These are phyloP conservation scores for Aphidoletes aphidimyza DNA, from an alignment of 2,888 invertebrate species.

Conservation along the genomic window DNA sequence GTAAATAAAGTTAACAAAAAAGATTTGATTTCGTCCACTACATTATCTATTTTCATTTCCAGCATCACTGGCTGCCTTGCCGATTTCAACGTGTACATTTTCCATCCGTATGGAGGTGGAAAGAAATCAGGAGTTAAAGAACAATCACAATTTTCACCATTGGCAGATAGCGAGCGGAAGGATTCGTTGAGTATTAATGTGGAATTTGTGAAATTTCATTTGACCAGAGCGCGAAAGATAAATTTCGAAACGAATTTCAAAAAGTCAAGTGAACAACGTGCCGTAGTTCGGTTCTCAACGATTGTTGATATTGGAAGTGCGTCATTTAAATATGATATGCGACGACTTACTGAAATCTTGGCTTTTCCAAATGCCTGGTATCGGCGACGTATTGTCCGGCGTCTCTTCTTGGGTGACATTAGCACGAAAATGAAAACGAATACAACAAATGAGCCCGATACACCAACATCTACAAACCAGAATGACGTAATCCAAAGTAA, in stretches of 20 bases:
- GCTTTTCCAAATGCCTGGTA: constrained; percentile 99
- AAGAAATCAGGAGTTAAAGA: constrained; percentile 84
- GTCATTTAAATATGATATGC: constrained; percentile 98
- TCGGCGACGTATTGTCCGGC: constrained; percentile 88
- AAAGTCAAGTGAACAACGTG: constrained; percentile 75
- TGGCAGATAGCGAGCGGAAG: constrained; percentile 89
- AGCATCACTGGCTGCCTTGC: constrained; percentile 96
- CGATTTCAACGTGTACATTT: constrained; percentile 97
- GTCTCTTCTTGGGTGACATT: constrained; percentile 93
- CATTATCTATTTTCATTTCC: constrained; percentile 64
- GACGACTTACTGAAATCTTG: constrained; percentile 93
- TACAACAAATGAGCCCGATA: constrained; percentile 59
- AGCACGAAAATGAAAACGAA: constrained; percentile 67
- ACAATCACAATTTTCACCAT: constrained; percentile 83
- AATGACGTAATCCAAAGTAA: constrained; percentile 59
- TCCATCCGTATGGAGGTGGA: constrained; percentile 91
- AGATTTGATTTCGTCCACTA: no score
- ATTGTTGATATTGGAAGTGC: constrained; percentile 96
- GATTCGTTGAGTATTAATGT: constrained; percentile 96
- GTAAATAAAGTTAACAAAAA: constrained; percentile 56
- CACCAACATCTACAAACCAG: constrained; percentile 43
- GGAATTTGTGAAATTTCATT: constrained; percentile 95
- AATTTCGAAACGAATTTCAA: constrained; percentile 73
- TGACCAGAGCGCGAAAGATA: constrained; percentile 89
- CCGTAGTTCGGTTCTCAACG: constrained; percentile 92